phyloP scores from a whole-genome alignment of 1,140 invertebrate genomes.

The Uloborus diversus region DNA sequence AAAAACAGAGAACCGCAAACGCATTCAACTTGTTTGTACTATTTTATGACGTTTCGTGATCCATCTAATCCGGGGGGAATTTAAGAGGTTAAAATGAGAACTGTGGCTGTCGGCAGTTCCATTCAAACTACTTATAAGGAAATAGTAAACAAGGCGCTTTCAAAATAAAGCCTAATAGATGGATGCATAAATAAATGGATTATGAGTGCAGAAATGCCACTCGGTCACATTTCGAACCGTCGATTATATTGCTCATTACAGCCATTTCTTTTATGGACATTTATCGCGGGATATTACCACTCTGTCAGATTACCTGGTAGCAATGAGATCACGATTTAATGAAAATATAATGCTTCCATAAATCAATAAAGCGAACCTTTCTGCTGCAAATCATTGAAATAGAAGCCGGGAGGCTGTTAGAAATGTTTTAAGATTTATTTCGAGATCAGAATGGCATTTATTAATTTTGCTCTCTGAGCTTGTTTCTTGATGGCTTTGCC shows the following conservation, averaged over 20 bases:
- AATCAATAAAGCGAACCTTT: slow-evolving; percentile 1
- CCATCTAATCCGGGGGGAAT: too few relatives aligned
- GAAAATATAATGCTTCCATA: slow-evolving; percentile 37
- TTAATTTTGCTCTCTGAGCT: background rate
- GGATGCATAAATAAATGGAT: slow-evolving; percentile 42
- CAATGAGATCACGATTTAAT: background rate
- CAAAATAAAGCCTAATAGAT: slow-evolving; percentile 41
- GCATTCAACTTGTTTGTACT: too few relatives aligned
- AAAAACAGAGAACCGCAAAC: too few relatives aligned
- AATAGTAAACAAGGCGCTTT: background rate
- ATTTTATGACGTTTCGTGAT: too few relatives aligned
- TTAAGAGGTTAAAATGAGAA: too few relatives aligned
- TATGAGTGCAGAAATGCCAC: slow-evolving; percentile 10
- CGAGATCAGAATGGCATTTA: background rate
- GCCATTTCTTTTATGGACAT: background rate
- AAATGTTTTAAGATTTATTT: background rate
- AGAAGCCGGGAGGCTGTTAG: background rate
- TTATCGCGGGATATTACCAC: background rate
- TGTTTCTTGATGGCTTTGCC: too few relatives aligned
- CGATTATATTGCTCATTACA: slow-evolving; percentile 21
- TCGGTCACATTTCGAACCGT: background rate
- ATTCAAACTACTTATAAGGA: too few relatives aligned
- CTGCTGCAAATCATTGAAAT: background rate
- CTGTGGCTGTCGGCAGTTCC: too few relatives aligned
- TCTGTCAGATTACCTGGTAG: slow-evolving; percentile 8